phyloP scores from a whole-genome alignment of 1,140 invertebrate genomes.

The Eufriesea mexicana region DNA sequence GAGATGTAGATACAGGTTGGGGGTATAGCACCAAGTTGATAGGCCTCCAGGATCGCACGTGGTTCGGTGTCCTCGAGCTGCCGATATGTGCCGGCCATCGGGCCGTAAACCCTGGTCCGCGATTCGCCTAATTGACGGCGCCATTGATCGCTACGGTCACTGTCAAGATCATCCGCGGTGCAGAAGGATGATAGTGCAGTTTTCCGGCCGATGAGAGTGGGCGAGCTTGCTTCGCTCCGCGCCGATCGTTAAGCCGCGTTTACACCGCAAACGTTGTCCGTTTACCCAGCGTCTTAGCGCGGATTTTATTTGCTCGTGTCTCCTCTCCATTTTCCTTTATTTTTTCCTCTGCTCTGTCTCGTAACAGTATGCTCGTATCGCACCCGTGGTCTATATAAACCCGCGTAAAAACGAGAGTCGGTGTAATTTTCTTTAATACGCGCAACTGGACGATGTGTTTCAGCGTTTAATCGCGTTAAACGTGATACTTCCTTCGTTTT shows the following conservation, averaged over 20 bases:
- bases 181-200: slow-evolving; percentile 61
- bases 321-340: too few relatives aligned
- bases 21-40: too few relatives aligned
- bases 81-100: neutral
- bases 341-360: too few relatives aligned
- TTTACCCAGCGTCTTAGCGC: slow-evolving; percentile 11
- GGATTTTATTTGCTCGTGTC: slow-evolving; percentile 9
- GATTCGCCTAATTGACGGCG: slow-evolving; percentile 58
- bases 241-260: slow-evolving; percentile 45
- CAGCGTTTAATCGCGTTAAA: neutral
- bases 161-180: slow-evolving; percentile 73
- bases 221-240: neutral
- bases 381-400: too few relatives aligned
- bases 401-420: neutral
- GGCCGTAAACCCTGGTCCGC: neutral
- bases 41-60: neutral
- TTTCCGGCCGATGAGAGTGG: slow-evolving; percentile 52
- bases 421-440: neutral
- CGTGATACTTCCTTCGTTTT: neutral
- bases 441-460: neutral
- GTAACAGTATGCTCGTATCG: neutral
- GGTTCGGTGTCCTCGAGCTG: neutral
- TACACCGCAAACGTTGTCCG: slow-evolving; percentile 5
- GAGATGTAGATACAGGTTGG: too few relatives aligned
- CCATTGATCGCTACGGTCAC: slow-evolving; percentile 73